Base-by-base conservation (phyloP, 2,797 vertebrate genomes). In the Varecia variegata region DNA sequence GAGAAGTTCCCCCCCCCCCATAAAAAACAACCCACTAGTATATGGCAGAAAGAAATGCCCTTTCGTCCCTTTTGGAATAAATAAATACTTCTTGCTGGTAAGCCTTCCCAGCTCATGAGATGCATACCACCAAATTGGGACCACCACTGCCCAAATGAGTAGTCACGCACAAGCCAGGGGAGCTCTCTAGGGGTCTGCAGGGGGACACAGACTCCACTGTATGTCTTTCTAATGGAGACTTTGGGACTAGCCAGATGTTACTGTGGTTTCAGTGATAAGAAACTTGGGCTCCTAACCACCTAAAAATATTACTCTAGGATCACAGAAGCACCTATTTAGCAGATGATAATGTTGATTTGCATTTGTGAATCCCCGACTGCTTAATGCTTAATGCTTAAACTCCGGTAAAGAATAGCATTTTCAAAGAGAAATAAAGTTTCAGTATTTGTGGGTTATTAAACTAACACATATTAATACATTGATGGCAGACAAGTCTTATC, bases 311-410 rank as follows among this genome's bases (percentile, higher is more conserved):
- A 40, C 18, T 83, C 45, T 70, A 71, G 20, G n/a, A 15, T 65
- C 84, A 87, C 18, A 62, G 54, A 67, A 58, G 50, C 60, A 30
- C 35, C 2, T 56, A 3, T 70, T 70, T 65, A 85, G 35, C 60
- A 93, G 60, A 88, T 8, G 38, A 96, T 58, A 89, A 2, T 70
- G n/a, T n/a, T 82, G 60, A 50, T 43, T 95, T 74, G 38, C 14
- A 58, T 77, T 56, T 89, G 40, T 93, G 58, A 95, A 40, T 73
- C 21, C 45, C 80, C 70, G 20, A 84, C 2, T 7, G 54, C 52
- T 86, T 95, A 81, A 74, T 93, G 87, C 60, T 77, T 77, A 81
- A 43, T 43, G 7, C 76, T 92, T 94, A 58, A 92, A 85, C n/a
- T 81, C 38, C 30, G 9, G 68, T 89, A 70, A 95, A 81, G 30